Conservation (phyloP, 2,888 invertebrate genomes). For the Tetranychus piercei region DNA sequence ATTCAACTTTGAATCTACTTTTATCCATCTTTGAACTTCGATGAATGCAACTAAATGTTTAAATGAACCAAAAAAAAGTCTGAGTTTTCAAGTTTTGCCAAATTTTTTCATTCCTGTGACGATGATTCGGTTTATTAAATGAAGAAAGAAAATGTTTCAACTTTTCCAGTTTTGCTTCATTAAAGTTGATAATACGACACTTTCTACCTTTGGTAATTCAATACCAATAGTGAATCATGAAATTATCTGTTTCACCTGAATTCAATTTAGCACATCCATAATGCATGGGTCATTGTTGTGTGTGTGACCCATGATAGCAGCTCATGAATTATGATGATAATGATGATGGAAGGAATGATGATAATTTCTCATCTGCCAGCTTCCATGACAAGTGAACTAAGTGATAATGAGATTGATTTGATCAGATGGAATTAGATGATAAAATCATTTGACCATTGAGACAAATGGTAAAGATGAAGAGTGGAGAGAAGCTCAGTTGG, state of each 20-base stretch:
- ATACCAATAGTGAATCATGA: background rate
- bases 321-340: background rate
- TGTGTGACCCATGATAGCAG: background rate
- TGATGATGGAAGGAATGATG: background rate
- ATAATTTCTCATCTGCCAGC: background rate
- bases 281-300: background rate
- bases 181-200: no score
- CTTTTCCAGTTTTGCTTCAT: no score
- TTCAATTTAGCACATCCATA: no score
- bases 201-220: background rate
- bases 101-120: no score
- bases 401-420: background rate
- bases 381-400: background rate
- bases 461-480: background rate
- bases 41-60: no score
- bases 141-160: no score
- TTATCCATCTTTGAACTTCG: no score
- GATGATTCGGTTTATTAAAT: no score
- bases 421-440: background rate
- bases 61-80: no score
- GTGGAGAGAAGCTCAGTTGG: background rate
- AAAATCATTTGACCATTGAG: background rate
- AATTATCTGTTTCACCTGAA: no score
- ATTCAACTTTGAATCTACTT: background rate
- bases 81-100: no score